Conservation (phyloP, 2,113 vertebrate species). For the Papio anubis region DNA sequence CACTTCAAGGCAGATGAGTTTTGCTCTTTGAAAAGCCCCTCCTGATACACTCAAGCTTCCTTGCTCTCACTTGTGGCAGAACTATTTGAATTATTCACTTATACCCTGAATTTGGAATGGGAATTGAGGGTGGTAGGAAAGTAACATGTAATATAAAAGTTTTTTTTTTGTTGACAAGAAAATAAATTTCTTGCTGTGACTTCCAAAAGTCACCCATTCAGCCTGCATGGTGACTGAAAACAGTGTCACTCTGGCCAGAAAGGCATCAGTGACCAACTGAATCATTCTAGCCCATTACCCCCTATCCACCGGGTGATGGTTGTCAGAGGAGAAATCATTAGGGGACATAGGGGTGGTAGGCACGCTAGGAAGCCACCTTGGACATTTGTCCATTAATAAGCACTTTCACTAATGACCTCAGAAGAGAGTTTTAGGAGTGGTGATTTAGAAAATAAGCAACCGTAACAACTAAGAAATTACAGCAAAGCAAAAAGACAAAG, state of each 20-base stretch:
- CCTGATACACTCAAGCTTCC: not conserved
- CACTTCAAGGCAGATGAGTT: not conserved
- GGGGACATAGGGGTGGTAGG: not conserved
- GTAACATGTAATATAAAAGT: not conserved
- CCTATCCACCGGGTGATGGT: not conserved
- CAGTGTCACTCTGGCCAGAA: not conserved
- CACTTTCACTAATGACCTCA: not conserved
- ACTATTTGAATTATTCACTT: not conserved
- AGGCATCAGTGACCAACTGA: constrained; percentile 39
- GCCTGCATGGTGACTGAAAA: not conserved
- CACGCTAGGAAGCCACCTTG: not conserved
- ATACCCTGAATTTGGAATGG: not conserved
- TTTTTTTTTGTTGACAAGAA: constrained; percentile 14
- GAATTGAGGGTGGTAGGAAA: not conserved
- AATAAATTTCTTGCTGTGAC: constrained; percentile 35
- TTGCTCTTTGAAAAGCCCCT: not conserved
- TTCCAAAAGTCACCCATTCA: constrained; percentile 40
- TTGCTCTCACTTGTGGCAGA: not conserved
- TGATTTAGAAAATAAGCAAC: constrained; percentile 7
- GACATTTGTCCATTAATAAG: not conserved
- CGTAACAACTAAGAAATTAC: not conserved
- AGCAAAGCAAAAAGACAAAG: not conserved
- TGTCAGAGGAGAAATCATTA: not conserved
- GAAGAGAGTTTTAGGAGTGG: not conserved
- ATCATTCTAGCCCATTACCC: constrained; percentile 28